phyloP scores from a whole-genome alignment of 2,113 vertebrate species.

The Casuarius casuarius region DNA sequence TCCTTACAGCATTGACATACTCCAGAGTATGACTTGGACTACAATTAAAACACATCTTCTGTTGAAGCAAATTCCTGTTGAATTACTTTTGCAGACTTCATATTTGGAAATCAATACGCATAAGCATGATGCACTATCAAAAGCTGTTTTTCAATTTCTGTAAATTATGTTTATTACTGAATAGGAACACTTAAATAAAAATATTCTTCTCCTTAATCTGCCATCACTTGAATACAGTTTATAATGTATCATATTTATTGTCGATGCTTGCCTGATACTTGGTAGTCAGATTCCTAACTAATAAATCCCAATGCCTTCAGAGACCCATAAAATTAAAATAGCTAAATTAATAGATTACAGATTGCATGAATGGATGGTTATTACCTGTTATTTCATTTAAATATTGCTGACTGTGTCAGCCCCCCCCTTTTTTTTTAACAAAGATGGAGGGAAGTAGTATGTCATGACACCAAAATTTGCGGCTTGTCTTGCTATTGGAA shows the following conservation, averaged over 20 bases:
- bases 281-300: neutral
- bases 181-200: neutral
- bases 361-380: neutral
- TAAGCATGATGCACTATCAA: fast-evolving
- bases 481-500: neutral
- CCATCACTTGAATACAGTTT: fast-evolving
- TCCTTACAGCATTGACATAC: neutral
- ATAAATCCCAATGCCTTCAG: neutral
- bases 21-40: fast-evolving
- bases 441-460: neutral
- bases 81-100: neutral
- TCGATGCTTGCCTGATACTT: neutral
- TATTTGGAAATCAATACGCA: neutral
- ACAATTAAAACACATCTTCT: neutral
- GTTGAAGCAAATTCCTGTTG: neutral
- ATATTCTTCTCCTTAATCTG: neutral
- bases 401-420: neutral
- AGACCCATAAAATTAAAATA: neutral
- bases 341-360: neutral
- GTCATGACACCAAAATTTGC: neutral
- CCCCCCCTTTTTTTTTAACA: neutral
- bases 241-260: fast-evolving
- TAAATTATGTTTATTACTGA: fast-evolving
- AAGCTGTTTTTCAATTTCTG: fast-evolving
- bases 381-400: neutral